Base-by-base conservation (phyloP, 2,113 vertebrate genomes). In the Aphyosemion australe region DNA sequence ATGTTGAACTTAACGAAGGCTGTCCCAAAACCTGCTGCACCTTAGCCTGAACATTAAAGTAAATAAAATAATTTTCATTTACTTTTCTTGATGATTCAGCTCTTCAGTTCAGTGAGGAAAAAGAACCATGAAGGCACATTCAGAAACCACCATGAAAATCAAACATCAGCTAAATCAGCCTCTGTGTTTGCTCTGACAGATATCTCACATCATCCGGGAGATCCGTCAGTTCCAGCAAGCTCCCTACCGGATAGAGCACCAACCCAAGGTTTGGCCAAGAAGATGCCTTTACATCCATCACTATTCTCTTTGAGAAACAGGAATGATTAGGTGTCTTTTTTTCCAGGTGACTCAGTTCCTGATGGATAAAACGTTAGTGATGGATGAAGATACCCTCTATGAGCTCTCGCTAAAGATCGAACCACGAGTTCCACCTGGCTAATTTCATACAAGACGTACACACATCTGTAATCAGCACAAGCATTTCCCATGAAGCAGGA, bases 161-260 rank as follows among this genome's bases (percentile, higher is more conserved):
- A 26, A 26, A 26, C 26, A 0, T 26, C 26, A 26, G 26, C 26
- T 2, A 37, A 37, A 37, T 37, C 34, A 37, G 34, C 6, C 34
- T 37, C 34, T 37, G 34, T 12, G 12, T 45, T 12, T 47, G 14
- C 42, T 62, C 45, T 65, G 11, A 59, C 87, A 99, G 97, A 99
- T 99, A 88, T 98, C 95, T 2, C 97, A 99, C 37, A 99, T 99
- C 59, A 97, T 99, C 85, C 93, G 97, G 67, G 97, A 99, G 90
- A 96, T 99, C 49, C 95, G 97, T 16, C 97, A 99, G 89, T 99
- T 99, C 86, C 97, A 99, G 91, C 96, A 98, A 87, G 94, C 95
- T 1, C 95, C 94, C 13, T 99, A 98, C 92, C 94, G 96, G 78
- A 98, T 99, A 69, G 96, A 98, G 71, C 96, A 95, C 78, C 96